These are phyloP conservation scores for Cyanocitta stelleri DNA, from an alignment of 2,113 vertebrate genomes.

Conservation along the genomic window DNA sequence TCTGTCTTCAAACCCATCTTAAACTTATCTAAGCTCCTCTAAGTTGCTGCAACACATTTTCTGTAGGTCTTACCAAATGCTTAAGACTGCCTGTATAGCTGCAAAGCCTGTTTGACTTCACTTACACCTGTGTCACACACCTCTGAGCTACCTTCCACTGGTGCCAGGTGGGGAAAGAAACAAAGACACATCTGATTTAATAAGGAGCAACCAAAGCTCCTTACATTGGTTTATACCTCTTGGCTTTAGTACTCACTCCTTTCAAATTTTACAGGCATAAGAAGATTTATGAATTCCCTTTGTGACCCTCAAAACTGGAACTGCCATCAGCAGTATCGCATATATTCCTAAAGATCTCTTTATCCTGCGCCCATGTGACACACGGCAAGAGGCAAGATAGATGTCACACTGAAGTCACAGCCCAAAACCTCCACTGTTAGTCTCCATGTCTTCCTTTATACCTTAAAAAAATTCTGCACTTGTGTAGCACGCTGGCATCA, in stretches of 20 bases:
- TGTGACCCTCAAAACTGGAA: neutral
- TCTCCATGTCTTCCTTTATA: neutral
- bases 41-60: neutral
- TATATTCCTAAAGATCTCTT: neutral
- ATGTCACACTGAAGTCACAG: neutral
- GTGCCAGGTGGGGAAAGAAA: neutral
- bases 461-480: neutral
- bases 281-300: neutral
- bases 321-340: accelerated
- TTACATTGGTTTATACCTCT: neutral
- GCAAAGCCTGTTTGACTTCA: neutral
- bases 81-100: neutral
- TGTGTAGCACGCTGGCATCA: neutral
- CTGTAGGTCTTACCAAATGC: neutral
- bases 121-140: neutral
- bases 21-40: neutral
- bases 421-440: neutral
- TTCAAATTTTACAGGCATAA: neutral
- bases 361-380: neutral
- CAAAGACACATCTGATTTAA: neutral
- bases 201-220: neutral
- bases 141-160: neutral
- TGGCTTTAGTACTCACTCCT: neutral
- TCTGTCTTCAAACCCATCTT: neutral
- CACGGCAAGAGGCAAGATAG: accelerated